Evolutionary conservation across 2,888 invertebrate genomes (phyloP), one percentile per base, ranked within the genome.

Genomic region (Chesias legatella): DNA sequence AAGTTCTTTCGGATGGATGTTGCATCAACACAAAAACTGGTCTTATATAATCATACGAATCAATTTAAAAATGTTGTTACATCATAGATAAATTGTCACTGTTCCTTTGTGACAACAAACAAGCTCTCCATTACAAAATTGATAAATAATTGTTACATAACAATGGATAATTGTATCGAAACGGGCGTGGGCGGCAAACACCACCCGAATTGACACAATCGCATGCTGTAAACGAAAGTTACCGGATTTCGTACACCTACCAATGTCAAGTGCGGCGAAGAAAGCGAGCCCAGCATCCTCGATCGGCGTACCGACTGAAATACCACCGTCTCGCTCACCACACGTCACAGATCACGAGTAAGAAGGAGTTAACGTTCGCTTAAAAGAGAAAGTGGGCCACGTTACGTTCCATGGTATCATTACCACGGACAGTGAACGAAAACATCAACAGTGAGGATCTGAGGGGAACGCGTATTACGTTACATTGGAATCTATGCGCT

Each of bases 361-460:
- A 66, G 80, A 85, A 67, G 73, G 81, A 83, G 82, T 85, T 77
- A 58, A 68, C 68, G 63, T 70, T 69, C 69, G 77, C 73, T 80
- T 83, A 85, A 88, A 86, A 88, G 88, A 88, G 88, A 88, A 88
- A 88, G 88, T 86, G 86, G 86, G 88, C 84, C 86, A 86, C 73
- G 83, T 81, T 88, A 83, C 73, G 86, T 85, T 86, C 80, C 84
- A 78, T 79, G 75, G 70, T 83, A 78, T 80, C 78, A 86, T 86
- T 85, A 83, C 69, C 80, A 78, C 77, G 83, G 79, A 79, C 84
- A 81, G 80, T 81, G 85, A 80, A 85, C 84, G 82, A 81, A 78
- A 80, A 82, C 79, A 76, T 73, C 75, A 79, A 71, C 65, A 75
- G 71, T 74, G 73, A 73, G 65, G 62, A 77, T 74, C 72, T 73